Base-by-base conservation (phyloP, 30 jellyfish, hydroid and myxozoan species). In the Pelagia noctiluca region DNA sequence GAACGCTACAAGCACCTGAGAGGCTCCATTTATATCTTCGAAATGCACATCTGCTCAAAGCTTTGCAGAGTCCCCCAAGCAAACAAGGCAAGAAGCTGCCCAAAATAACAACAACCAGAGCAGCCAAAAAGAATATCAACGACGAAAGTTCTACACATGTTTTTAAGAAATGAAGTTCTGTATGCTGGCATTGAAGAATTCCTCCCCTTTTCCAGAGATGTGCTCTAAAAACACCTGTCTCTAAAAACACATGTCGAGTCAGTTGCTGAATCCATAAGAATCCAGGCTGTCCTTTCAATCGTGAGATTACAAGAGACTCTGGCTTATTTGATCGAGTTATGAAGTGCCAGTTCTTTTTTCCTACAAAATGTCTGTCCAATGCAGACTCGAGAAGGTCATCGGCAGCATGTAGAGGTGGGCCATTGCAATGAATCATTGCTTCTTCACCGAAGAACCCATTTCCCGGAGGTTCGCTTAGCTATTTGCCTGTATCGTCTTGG, bases 381-480 rank as follows among this genome's bases (percentile, higher is more conserved):
- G 68, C 12, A 52, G 68, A 52, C 68, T 52, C 68, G 68, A 4
- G 68, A 52, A 52, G 68, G 12, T 52, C 68, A 52, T 52, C 68
- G 26, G 68, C 28, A 52, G 68, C 68, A 19, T 8, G 26, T 19
- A 4, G 68, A 30, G 68, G 68, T 52, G 68, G 68, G 68, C 68
- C 68, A 52, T 52, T 42, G 12, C 57, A 42, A 42, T 42, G 57
- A 52, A 4, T 52, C 68, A 52, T 52, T 52, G 68, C 68, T 52
- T 52, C 68, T 52, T 76, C 1, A 57, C 88, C 28, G 82, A 54
- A 54, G 86, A 77, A 57, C 88, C 88, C 46, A 3, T 74, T 13
- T 74, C 86, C 86, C 86, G 3, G 86, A 74, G 29, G 21, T 26
- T 74, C 76, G 81, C 18, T 49, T 74, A 25, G 86, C 76, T 5